A percentile compares a stretch with the other conserved stretches of the same genome.
Conservation (phyloP, 2,113 vertebrate genomes). For the Hylia prasina region DNA sequence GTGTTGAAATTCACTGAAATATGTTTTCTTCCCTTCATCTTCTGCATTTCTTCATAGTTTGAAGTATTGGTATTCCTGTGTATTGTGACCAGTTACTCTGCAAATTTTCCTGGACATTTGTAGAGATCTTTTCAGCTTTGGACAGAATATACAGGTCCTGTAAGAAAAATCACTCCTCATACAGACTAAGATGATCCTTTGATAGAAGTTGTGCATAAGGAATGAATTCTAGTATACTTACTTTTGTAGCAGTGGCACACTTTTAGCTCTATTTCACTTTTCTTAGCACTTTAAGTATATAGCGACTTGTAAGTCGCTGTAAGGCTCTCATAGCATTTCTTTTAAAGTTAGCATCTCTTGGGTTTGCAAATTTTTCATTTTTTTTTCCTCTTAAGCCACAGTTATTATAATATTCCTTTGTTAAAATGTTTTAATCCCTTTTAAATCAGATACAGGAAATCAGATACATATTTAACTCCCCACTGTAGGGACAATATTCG, state of each 20-base stretch:
- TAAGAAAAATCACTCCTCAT: neutral
- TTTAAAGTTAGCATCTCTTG: neutral
- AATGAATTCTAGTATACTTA: neutral
- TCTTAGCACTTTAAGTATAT: neutral
- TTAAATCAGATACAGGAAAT: neutral
- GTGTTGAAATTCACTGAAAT: neutral
- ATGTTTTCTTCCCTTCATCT: neutral
- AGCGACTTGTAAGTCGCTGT: neutral
- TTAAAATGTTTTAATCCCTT: neutral
- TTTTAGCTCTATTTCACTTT: neutral
- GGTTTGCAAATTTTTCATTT: neutral
- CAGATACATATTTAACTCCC: neutral
- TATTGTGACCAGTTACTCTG: neutral
- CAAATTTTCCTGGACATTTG: neutral
- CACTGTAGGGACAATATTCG: neutral
- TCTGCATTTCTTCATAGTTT: neutral
- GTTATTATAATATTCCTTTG: neutral
- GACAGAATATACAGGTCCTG: neutral
- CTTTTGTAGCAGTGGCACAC: neutral
- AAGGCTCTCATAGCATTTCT: neutral
- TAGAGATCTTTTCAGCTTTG: neutral
- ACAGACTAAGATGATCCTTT: neutral
- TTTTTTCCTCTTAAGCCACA: neutral
- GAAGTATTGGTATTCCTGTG: neutral
- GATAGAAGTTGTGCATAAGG: neutral